Evolutionary conservation across 1,140 invertebrate species (phyloP).

Genomic region (Nephila pilipes): DNA sequence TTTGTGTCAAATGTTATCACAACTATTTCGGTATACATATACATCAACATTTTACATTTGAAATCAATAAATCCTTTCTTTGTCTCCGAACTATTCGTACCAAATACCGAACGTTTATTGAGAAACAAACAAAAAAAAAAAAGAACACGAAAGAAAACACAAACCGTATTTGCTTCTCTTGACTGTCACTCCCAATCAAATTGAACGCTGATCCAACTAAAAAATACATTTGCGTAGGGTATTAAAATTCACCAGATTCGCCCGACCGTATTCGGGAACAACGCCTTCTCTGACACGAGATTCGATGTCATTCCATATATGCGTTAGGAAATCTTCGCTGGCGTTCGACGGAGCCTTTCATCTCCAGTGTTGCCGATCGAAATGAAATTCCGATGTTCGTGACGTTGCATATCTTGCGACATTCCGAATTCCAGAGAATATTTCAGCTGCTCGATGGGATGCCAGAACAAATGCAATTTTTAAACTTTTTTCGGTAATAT

Average conservation of each 20-base stretch:
- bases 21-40: too few species aligned
- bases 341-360: background rate
- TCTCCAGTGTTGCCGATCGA: conserved; percentile 19
- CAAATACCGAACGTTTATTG: background rate
- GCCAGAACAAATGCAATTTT: background rate
- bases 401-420: conserved; percentile 16
- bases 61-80: background rate
- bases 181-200: conserved; percentile 8
- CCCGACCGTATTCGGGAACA: conserved; percentile 2
- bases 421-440: background rate
- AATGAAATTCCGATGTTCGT: conserved; percentile 25
- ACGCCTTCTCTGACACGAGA: background rate
- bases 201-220: background rate
- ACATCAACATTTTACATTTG: background rate
- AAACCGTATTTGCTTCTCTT: conserved; percentile 13
- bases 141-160: background rate
- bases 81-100: background rate
- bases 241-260: conserved; percentile 44
- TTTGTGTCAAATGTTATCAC: too few species aligned
- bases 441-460: background rate
- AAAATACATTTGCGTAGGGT: background rate
- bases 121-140: background rate
- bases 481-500: too few species aligned
- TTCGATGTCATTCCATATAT: conserved; percentile 13
- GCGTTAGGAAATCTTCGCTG: background rate